A percentile compares a stretch with the other conserved stretches of the same genome.
Evolutionary conservation across 2,888 invertebrate genomes (phyloP).

Genomic region (Caenorhabditis zanzibari): DNA sequence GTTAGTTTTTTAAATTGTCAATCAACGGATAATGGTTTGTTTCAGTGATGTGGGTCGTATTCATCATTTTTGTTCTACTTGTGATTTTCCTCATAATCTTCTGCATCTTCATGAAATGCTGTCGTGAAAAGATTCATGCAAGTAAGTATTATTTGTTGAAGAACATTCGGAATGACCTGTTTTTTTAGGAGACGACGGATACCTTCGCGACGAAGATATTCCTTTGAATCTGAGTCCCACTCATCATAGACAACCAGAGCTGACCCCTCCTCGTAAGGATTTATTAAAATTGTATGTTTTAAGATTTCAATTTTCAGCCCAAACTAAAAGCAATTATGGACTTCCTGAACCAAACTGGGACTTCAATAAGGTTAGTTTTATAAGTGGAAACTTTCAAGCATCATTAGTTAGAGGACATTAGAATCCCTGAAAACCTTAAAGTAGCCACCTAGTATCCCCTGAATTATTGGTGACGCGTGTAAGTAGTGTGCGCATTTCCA

Average conservation of each 20-base stretch:
- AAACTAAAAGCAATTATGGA: slow-evolving; percentile 57
- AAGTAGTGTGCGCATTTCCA: slow-evolving; percentile 29
- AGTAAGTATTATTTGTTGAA: slow-evolving; percentile 3
- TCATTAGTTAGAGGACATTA: neutral
- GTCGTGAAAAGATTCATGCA: slow-evolving; percentile 46
- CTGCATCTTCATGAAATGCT: slow-evolving; percentile 63
- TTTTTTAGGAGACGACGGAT: slow-evolving; percentile 33
- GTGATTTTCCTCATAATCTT: slow-evolving; percentile 53
- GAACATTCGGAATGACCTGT: neutral
- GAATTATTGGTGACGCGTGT: slow-evolving; percentile 30
- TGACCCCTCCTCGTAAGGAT: slow-evolving; percentile 59
- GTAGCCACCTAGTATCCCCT: neutral
- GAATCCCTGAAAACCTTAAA: neutral
- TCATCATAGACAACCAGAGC: slow-evolving; percentile 49
- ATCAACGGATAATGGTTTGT: neutral
- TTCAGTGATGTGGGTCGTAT: slow-evolving; percentile 58
- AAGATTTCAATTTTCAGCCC: slow-evolving; percentile 19
- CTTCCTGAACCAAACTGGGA: slow-evolving; percentile 64
- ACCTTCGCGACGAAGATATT: slow-evolving; percentile 43
- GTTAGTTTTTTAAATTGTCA: slow-evolving; percentile 21
- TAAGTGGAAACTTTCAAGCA: too few relatives aligned
- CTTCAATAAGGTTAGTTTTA: slow-evolving; percentile 60
- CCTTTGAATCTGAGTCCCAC: slow-evolving; percentile 46
- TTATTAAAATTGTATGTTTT: neutral
- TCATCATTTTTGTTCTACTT: slow-evolving; percentile 52